Evolutionary conservation across 1,140 invertebrate species (phyloP).

Genomic region (Anagrus nilaparvatae): DNA sequence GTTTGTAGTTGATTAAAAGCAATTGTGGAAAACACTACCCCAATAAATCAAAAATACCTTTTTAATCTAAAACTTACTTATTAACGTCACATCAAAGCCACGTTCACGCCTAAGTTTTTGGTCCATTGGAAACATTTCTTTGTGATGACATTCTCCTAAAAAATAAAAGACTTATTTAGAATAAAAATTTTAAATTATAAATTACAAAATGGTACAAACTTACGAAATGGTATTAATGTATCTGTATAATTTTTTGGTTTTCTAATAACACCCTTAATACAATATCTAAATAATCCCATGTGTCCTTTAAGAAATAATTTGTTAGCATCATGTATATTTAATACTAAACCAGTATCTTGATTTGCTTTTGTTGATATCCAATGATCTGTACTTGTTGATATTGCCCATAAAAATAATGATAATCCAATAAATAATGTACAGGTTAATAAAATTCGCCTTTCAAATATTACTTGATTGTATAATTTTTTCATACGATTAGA

Average conservation of each 20-base stretch:
- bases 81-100: constrained; percentile 19
- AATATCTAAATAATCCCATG: constrained; percentile 61
- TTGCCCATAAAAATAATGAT: constrained; percentile 58
- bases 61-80: constrained; percentile 24
- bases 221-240: constrained; percentile 8
- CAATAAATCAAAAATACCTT: no score
- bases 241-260: not conserved
- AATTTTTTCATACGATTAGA: constrained; percentile 34
- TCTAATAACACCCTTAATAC: constrained; percentile 24
- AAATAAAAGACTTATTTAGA: constrained; percentile 5
- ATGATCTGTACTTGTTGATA: constrained; percentile 62
- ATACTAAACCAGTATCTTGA: constrained; percentile 26
- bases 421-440: constrained; percentile 59
- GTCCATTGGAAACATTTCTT: constrained; percentile 48
- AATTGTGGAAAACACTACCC: no score
- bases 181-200: no score
- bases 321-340: constrained; percentile 42
- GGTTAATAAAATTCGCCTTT: constrained; percentile 56
- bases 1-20: no score
- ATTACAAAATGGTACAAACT: constrained; percentile 1
- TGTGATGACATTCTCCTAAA: constrained; percentile 47
- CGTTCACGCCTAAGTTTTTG: constrained; percentile 26
- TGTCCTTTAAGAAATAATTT: constrained; percentile 49
- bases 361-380: constrained; percentile 53
- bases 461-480: constrained; percentile 49